Percentiles rank a stretch among this genome's conserved stretches.
These are phyloP conservation scores for Heliconius nattereri DNA, from an alignment of 1,140 invertebrate species.

Conservation along the genomic window DNA sequence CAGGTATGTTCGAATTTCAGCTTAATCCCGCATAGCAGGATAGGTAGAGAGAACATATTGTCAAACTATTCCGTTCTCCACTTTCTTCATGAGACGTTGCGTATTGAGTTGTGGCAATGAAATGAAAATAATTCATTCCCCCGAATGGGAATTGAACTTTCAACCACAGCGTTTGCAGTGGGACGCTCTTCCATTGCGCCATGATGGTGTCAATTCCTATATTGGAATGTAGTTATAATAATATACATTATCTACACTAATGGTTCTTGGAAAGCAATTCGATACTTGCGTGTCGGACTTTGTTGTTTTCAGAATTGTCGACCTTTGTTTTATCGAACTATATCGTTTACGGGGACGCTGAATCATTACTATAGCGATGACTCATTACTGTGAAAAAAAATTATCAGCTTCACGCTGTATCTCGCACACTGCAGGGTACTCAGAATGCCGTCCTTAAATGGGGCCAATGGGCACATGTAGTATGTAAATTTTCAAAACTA, in stretches of 20 bases:
- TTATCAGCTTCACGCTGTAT: no score
- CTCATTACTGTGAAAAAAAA: background rate
- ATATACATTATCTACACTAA: slow-evolving; percentile 1
- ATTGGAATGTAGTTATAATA: slow-evolving; percentile 1
- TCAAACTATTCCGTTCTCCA: no score
- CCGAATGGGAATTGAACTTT: background rate
- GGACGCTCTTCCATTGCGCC: accelerated
- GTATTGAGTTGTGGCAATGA: background rate
- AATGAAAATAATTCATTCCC: background rate
- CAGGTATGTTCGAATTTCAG: no score
- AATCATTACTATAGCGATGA: slow-evolving; percentile 4
- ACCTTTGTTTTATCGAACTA: slow-evolving; percentile 14
- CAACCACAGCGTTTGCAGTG: background rate
- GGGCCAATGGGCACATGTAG: no score
- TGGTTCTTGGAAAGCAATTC: slow-evolving; percentile 23
- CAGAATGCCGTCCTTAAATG: no score
- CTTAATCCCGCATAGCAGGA: background rate
- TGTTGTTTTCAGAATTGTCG: slow-evolving; percentile 22
- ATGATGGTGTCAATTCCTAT: background rate
- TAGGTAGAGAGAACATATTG: no score
- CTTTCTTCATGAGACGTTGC: background rate
- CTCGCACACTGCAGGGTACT: no score
- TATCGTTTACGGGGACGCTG: background rate
- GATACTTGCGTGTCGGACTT: slow-evolving; percentile 3
- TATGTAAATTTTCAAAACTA: no score